These are phyloP conservation scores for Cephalophus harveyi DNA, from an alignment of 2,113 vertebrate species.

Conservation along the genomic window DNA sequence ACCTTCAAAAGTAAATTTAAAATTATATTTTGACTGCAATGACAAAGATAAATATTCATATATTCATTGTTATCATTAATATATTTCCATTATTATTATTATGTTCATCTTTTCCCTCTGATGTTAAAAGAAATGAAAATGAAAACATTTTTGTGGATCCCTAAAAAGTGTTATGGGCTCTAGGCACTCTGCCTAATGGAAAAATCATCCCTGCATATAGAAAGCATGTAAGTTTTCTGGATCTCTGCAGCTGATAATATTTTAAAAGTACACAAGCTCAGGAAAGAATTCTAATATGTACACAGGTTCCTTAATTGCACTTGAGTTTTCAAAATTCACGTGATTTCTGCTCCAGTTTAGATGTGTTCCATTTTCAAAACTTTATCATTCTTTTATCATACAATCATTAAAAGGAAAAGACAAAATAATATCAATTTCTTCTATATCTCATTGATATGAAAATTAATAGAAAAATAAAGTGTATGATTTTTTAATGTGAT, in stretches of 20 bases:
- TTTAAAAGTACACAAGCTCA: constrained; percentile 23
- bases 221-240: not conserved
- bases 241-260: constrained; percentile 19
- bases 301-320: constrained; percentile 15
- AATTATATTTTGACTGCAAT: not conserved
- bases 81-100: not conserved
- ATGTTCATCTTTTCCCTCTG: not conserved
- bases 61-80: not conserved
- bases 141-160: not conserved
- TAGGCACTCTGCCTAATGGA: not conserved
- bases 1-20: not conserved
- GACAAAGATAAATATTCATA: not conserved
- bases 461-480: constrained; percentile 38
- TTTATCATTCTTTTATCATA: not conserved
- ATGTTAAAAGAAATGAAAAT: constrained; percentile 41
- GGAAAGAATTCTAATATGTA: constrained; percentile 12
- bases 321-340: constrained; percentile 32
- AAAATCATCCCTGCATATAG: not conserved
- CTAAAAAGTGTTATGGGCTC: not conserved
- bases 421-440: constrained; percentile 23
- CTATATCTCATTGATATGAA: not conserved
- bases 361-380: constrained; percentile 25
- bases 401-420: not conserved
- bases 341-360: constrained; percentile 7
- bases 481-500: not conserved